Percentiles rank a stretch among this genome's conserved stretches.
Evolutionary conservation across 2,888 invertebrate genomes (phyloP).

Genomic region (Oxycera nigricornis): DNA sequence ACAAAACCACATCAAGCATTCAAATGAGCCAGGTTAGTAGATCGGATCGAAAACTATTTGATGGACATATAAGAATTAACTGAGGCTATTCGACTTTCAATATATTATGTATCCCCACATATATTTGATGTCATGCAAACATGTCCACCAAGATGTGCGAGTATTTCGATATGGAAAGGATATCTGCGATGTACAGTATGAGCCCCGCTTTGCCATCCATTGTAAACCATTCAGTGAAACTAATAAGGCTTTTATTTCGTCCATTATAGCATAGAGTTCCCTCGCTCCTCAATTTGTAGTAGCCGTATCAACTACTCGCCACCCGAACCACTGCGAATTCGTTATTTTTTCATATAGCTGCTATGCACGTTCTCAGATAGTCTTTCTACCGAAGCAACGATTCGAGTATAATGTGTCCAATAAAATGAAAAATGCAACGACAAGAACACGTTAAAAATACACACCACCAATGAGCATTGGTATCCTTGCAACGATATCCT

Average conservation of each 20-base stretch:
- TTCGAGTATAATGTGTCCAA: constrained; percentile 36
- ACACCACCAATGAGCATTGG: neutral
- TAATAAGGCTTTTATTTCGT: constrained; percentile 24
- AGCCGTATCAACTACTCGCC: constrained; percentile 9
- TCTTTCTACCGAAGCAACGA: constrained; percentile 13
- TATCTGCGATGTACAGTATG: neutral
- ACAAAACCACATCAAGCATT: no score
- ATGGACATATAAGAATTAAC: no score
- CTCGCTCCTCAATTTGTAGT: neutral
- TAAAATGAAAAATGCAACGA: constrained; percentile 18
- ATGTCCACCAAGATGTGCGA: neutral
- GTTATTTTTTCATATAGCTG: neutral
- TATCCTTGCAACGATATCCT: neutral
- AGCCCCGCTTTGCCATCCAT: neutral
- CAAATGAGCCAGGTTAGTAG: no score
- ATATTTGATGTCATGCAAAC: neutral
- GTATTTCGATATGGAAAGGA: neutral
- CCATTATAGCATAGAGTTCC: neutral
- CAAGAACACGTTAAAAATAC: constrained; percentile 10
- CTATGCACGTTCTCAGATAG: no score
- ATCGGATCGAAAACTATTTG: no score
- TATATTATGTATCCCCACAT: neutral
- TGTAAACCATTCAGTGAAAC: constrained; percentile 20
- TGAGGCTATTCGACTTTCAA: no score
- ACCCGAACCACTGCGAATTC: neutral